Conservation (phyloP, 2,113 vertebrate species). For the Clarias macrocephalus region DNA sequence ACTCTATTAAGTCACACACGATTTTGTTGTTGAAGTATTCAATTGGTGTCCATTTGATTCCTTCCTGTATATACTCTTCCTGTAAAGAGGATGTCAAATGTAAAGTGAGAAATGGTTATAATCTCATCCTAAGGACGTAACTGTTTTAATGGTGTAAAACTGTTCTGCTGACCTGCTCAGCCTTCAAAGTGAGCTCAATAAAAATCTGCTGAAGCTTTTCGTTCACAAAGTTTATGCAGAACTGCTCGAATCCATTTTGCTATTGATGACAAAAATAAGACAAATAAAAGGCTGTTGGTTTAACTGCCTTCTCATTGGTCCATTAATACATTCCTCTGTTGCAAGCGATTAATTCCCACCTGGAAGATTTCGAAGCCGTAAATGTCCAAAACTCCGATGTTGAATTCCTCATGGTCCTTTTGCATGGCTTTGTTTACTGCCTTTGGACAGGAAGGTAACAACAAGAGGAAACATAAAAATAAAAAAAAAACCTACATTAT, state of each 20-base stretch:
- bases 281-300: not conserved
- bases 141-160: not conserved
- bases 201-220: constrained; percentile 86
- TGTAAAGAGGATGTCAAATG: constrained; percentile 59
- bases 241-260: constrained; percentile 83
- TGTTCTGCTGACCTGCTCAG: constrained; percentile 73
- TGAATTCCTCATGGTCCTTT: constrained; percentile 78
- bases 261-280: constrained; percentile 43
- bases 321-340: not conserved
- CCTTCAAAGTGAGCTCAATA: constrained; percentile 81
- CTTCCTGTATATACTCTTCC: constrained; percentile 83
- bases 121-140: not conserved
- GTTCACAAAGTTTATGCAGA: constrained; percentile 84
- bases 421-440: constrained; percentile 79
- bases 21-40: constrained; percentile 85
- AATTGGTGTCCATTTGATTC: constrained; percentile 79
- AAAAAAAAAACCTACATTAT: not conserved
- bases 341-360: constrained; percentile 57
- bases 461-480: not conserved
- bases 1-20: constrained; percentile 84
- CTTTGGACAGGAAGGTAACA: constrained; percentile 55
- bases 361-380: constrained; percentile 86
- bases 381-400: constrained; percentile 80
- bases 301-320: not conserved
- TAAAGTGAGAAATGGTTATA: not conserved